phyloP scores from a whole-genome alignment of 2,113 vertebrate genomes.

The Solenodon paradoxus region DNA sequence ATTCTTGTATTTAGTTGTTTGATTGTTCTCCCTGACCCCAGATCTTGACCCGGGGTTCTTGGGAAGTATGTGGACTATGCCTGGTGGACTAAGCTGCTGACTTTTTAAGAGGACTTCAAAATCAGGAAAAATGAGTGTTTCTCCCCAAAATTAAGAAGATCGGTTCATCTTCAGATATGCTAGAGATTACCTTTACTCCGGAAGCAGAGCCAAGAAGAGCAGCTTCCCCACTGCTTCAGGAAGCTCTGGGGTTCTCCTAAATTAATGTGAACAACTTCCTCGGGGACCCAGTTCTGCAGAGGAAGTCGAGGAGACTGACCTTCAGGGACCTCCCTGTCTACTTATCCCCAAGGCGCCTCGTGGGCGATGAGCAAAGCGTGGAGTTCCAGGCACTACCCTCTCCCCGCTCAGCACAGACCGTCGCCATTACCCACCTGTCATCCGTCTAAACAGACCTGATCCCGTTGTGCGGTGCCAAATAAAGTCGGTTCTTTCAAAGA shows the following conservation, averaged over 20 bases:
- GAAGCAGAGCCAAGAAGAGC: not conserved
- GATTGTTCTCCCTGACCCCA: too few relatives aligned
- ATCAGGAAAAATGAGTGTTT: not conserved
- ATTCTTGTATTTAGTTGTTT: too few relatives aligned
- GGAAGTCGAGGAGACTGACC: not conserved
- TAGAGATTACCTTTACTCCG: not conserved
- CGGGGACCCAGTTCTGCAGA: not conserved
- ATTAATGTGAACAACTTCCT: not conserved
- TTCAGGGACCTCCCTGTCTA: not conserved
- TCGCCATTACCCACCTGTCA: not conserved
- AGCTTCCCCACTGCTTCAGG: not conserved
- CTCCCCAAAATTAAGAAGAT: not conserved
- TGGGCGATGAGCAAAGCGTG: rapidly evolving
- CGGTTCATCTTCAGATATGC: not conserved
- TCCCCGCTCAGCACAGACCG: rapidly evolving
- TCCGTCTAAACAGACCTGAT: not conserved
- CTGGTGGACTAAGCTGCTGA: too few relatives aligned
- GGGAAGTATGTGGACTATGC: too few relatives aligned
- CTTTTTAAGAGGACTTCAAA: not conserved
- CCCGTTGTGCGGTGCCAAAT: too few relatives aligned
- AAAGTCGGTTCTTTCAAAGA: not conserved
- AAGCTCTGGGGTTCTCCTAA: not conserved
- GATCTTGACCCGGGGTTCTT: too few relatives aligned
- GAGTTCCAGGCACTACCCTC: rapidly evolving
- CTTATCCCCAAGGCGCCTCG: not conserved